Percentiles rank a stretch among this genome's conserved stretches.
Conservation (phyloP, 2,888 invertebrate genomes). For the Congeria kusceri region DNA sequence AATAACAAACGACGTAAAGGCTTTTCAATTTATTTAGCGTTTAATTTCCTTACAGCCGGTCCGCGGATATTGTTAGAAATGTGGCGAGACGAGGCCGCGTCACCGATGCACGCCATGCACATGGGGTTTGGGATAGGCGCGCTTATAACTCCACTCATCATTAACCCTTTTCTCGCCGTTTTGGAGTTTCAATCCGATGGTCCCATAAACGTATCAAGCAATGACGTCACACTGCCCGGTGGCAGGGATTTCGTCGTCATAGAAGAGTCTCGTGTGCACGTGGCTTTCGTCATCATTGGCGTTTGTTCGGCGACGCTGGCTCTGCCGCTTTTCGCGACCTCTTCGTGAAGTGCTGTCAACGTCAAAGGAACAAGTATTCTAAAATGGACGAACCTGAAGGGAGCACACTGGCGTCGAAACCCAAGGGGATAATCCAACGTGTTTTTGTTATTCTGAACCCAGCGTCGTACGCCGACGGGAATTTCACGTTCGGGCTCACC, state of each 20-base stretch:
- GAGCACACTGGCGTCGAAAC: background rate
- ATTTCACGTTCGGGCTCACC: constrained; percentile 38
- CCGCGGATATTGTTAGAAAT: constrained; percentile 66
- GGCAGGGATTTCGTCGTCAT: constrained; percentile 29
- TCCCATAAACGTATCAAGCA: background rate
- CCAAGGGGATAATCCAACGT: background rate
- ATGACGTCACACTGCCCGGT: background rate
- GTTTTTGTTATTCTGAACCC: constrained; percentile 44
- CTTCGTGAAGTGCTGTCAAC: constrained; percentile 19
- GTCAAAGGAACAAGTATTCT: constrained; percentile 7
- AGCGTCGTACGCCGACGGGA: constrained; percentile 48
- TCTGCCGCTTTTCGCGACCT: constrained; percentile 55
- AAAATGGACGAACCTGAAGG: constrained; percentile 9
- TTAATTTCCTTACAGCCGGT: constrained; percentile 65
- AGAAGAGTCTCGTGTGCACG: constrained; percentile 50
- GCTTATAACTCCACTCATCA: constrained; percentile 65
- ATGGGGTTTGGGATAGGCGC: constrained; percentile 75
- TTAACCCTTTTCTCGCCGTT: constrained; percentile 66
- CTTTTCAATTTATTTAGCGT: background rate
- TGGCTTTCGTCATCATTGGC: constrained; percentile 57
- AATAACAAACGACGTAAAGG: too few species aligned
- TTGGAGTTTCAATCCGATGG: constrained; percentile 41
- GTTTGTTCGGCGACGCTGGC: constrained; percentile 40
- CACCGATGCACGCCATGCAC: constrained; percentile 72
- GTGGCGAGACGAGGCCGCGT: constrained; percentile 68